Percentiles rank a stretch among this genome's conserved stretches.
phyloP scores from a whole-genome alignment of 2,888 invertebrate species.

The Acanthosepion esculentum region DNA sequence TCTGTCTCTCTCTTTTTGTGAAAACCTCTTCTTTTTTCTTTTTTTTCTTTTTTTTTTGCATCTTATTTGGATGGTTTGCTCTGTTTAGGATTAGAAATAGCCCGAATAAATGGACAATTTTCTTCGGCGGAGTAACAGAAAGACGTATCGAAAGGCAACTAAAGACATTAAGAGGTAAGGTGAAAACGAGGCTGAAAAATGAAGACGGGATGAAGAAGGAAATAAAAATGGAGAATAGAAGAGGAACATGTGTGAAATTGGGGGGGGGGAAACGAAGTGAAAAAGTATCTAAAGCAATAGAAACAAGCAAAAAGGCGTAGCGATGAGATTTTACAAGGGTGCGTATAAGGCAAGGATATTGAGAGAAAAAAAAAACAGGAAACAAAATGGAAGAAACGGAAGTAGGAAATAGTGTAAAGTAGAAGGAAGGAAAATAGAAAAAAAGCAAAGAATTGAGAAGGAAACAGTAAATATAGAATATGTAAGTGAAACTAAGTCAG shows the following conservation, averaged over 20 bases:
- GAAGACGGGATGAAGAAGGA: too few relatives aligned
- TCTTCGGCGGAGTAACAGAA: not conserved
- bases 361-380: not conserved
- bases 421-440: not conserved
- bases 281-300: too few relatives aligned
- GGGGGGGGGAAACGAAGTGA: too few relatives aligned
- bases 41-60: not conserved
- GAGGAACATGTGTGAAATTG: too few relatives aligned
- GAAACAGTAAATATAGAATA: not conserved
- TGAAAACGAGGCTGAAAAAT: not conserved
- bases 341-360: too few relatives aligned
- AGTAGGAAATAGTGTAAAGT: not conserved
- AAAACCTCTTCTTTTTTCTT: not conserved
- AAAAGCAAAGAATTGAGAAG: not conserved
- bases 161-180: not conserved
- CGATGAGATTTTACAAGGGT: too few relatives aligned
- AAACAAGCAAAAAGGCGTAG: too few relatives aligned
- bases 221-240: too few relatives aligned
- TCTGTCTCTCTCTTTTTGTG: not conserved
- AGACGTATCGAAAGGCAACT: not conserved
- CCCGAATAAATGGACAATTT: not conserved
- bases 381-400: too few relatives aligned
- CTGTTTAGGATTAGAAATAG: not conserved
- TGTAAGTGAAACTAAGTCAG: not conserved
- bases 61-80: not conserved